These are phyloP conservation scores for Monopterus albus DNA, from an alignment of 2,113 vertebrate species.

Conservation along the genomic window DNA sequence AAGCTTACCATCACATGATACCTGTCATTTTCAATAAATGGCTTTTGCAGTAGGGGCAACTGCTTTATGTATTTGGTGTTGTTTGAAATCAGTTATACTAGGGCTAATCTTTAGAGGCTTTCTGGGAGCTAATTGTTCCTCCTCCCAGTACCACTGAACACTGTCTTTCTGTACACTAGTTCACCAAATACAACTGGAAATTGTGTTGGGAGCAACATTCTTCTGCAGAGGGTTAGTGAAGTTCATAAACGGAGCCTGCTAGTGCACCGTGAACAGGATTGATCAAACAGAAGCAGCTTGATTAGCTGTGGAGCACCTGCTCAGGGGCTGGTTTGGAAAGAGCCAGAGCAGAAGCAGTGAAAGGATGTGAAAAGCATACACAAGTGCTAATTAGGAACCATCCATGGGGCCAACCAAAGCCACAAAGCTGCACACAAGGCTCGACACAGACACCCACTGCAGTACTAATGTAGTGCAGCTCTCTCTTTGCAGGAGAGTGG, in stretches of 20 bases:
- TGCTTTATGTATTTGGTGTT: too few relatives aligned
- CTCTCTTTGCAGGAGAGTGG: constrained; percentile 40
- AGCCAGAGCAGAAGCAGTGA: constrained; percentile 57
- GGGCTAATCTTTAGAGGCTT: neutral
- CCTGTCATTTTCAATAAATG: constrained; percentile 59
- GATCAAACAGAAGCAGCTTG: constrained; percentile 43
- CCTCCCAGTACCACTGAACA: too few relatives aligned
- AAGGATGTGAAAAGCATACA: constrained; percentile 43
- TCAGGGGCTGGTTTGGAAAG: constrained; percentile 28
- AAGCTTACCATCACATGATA: constrained; percentile 48
- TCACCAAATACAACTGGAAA: too few relatives aligned
- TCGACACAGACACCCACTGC: constrained; percentile 48
- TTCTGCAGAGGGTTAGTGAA: neutral
- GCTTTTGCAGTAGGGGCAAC: constrained; percentile 16
- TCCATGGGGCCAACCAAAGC: constrained; percentile 35
- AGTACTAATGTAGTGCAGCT: constrained; percentile 33
- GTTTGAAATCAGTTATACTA: neutral
- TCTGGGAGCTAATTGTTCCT: neutral
- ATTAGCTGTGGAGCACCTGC: constrained; percentile 50
- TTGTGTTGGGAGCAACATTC: too few relatives aligned
- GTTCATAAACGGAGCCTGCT: neutral
- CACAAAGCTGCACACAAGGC: constrained; percentile 30
- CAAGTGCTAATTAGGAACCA: constrained; percentile 58
- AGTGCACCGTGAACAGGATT: neutral
- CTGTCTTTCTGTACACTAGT: too few relatives aligned